These are phyloP conservation scores for Neoniphon sammara DNA, from an alignment of 2,797 vertebrate species.

Conservation along the genomic window DNA sequence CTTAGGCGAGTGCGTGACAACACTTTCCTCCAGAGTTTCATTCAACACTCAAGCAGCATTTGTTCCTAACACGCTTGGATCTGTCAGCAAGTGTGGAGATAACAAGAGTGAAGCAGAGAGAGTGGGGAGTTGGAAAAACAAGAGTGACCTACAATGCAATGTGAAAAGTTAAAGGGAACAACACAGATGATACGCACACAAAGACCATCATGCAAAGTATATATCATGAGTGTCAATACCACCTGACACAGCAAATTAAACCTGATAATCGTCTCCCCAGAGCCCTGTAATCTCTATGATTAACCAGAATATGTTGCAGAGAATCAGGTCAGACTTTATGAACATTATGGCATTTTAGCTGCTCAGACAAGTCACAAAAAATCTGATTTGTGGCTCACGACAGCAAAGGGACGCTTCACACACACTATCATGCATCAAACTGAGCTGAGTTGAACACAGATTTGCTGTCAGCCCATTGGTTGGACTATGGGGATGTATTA, in stretches of 20 bases:
- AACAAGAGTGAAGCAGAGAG: not conserved
- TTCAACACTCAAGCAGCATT: slow-evolving; percentile 49
- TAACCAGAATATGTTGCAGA: slow-evolving; percentile 28
- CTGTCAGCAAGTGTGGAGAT: slow-evolving; percentile 32
- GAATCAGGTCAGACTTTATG: not conserved
- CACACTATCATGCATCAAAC: not conserved
- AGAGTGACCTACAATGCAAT: not conserved
- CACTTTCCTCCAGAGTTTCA: slow-evolving; percentile 21
- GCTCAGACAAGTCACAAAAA: slow-evolving; percentile 6
- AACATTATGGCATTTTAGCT: not conserved
- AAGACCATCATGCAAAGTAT: not conserved
- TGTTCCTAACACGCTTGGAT: slow-evolving; percentile 31
- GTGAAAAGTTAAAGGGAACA: not conserved
- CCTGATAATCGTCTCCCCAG: slow-evolving; percentile 27
- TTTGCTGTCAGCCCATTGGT: not conserved
- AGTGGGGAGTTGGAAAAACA: slow-evolving; percentile 1
- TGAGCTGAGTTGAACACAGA: not conserved
- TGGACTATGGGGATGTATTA: not conserved
- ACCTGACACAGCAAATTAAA: slow-evolving; percentile 8
- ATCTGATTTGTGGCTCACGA: not conserved
- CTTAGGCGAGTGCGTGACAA: not conserved
- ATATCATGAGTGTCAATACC: slow-evolving; percentile 1
- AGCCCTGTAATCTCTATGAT: slow-evolving; percentile 39
- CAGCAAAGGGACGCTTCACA: not conserved
- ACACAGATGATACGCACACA: slow-evolving; percentile 8